A percentile compares a stretch with the other conserved stretches of the same genome.
Evolutionary conservation across 2,113 vertebrate genomes (phyloP).

Genomic region (Tyrannus savana): DNA sequence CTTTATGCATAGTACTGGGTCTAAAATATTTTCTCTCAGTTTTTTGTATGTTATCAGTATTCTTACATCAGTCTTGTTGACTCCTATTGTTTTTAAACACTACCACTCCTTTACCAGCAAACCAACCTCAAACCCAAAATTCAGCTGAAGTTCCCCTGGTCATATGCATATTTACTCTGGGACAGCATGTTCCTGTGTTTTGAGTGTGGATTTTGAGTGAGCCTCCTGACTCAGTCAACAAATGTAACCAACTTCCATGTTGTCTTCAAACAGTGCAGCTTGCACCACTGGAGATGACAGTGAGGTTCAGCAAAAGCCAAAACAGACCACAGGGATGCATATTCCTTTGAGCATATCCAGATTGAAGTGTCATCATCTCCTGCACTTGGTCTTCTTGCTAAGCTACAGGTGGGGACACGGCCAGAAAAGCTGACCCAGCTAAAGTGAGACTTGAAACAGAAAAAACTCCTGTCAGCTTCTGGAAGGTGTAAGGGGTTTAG

Average conservation of each 20-base stretch:
- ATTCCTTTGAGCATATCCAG: neutral
- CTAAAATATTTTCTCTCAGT: neutral
- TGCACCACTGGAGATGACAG: neutral
- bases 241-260: accelerated
- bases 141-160: neutral
- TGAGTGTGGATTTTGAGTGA: neutral
- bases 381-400: neutral
- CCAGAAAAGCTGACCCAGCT: neutral
- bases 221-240: neutral
- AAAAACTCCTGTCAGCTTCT: neutral
- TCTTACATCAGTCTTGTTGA: neutral
- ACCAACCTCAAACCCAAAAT: neutral
- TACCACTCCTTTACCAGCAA: neutral
- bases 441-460: neutral
- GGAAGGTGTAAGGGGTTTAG: neutral
- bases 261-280: neutral
- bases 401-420: neutral
- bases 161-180: neutral
- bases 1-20: neutral
- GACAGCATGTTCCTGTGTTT: neutral
- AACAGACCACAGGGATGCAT: neutral
- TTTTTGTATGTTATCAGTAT: neutral
- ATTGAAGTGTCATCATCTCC: accelerated
- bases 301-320: neutral
- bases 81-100: neutral